A percentile compares a stretch with the other conserved stretches of the same genome.
These are phyloP conservation scores for Halictus quadricinctus DNA, from an alignment of 2,888 invertebrate species.

Conservation along the genomic window DNA sequence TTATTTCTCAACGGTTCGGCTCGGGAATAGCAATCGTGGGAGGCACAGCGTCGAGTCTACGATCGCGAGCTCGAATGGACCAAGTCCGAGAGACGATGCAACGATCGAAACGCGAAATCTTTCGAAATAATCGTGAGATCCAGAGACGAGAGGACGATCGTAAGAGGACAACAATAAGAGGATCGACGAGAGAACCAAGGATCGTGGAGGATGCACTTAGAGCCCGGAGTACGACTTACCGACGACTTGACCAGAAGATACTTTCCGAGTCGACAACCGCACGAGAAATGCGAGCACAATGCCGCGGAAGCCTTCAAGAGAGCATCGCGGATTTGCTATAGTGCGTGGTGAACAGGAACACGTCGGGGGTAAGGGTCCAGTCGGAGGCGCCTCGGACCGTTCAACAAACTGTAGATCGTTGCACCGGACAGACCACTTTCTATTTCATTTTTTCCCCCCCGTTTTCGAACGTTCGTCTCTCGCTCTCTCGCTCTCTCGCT, in stretches of 20 bases:
- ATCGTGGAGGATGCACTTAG: neutral
- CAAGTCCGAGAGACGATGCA: neutral
- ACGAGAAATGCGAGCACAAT: constrained; percentile 82
- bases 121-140: neutral
- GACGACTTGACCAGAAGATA: constrained; percentile 78
- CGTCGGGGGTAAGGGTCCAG: constrained; percentile 57
- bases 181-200: neutral
- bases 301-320: constrained; percentile 75
- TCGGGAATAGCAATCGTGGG: neutral
- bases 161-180: neutral
- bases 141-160: neutral
- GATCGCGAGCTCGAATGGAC: neutral
- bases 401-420: constrained; percentile 75
- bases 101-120: neutral
- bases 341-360: constrained; percentile 74
- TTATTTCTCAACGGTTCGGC: neutral
- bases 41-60: neutral
- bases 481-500: constrained; percentile 1
- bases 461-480: constrained; percentile 27
- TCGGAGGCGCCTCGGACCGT: constrained; percentile 72
- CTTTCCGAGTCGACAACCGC: constrained; percentile 83
- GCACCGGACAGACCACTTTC: constrained; percentile 82
- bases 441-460: constrained; percentile 76
- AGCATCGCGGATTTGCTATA: constrained; percentile 67
- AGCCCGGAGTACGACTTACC: constrained; percentile 73